Percentiles rank a stretch among this genome's conserved stretches.
Evolutionary conservation across 2,888 invertebrate genomes (phyloP).

Genomic region (Orthosia cruda): DNA sequence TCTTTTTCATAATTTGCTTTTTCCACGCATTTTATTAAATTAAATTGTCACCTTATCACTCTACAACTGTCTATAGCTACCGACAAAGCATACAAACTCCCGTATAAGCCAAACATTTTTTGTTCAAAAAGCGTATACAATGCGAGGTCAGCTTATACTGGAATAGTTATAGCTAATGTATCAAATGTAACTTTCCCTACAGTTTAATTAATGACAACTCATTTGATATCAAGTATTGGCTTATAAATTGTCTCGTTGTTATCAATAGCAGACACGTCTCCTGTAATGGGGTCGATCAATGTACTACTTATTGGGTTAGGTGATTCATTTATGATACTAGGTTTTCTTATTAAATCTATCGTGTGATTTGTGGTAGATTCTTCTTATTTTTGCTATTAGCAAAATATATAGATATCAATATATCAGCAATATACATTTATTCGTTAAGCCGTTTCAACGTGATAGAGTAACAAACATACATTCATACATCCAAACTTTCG

Average conservation of each 20-base stretch:
- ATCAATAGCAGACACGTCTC: slow-evolving; percentile 64
- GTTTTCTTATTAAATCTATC: slow-evolving; percentile 3
- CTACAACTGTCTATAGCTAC: background rate
- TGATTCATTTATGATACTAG: slow-evolving; percentile 20
- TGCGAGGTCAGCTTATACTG: background rate
- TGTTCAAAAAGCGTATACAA: background rate
- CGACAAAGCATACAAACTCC: slow-evolving; percentile 24
- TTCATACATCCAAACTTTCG: too few relatives aligned
- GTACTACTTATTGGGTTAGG: slow-evolving; percentile 33
- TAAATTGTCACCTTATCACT: slow-evolving; percentile 36
- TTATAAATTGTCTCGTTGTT: slow-evolving; percentile 61
- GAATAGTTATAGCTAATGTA: background rate
- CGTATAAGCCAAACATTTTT: background rate
- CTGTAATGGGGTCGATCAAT: slow-evolving; percentile 60
- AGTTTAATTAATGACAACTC: slow-evolving; percentile 32
- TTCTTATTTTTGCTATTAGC: background rate
- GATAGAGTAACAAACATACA: too few relatives aligned
- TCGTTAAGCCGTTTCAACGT: too few relatives aligned
- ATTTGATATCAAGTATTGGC: slow-evolving; percentile 39
- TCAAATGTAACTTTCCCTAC: slow-evolving; percentile 39
- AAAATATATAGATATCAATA: background rate
- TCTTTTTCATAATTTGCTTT: too few relatives aligned
- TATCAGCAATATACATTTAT: background rate
- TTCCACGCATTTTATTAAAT: too few relatives aligned
- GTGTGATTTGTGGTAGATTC: slow-evolving; percentile 3